Percentiles rank a stretch among this genome's conserved stretches.
Conservation (phyloP, 2,113 vertebrate species). For the Oostethus manadensis region DNA sequence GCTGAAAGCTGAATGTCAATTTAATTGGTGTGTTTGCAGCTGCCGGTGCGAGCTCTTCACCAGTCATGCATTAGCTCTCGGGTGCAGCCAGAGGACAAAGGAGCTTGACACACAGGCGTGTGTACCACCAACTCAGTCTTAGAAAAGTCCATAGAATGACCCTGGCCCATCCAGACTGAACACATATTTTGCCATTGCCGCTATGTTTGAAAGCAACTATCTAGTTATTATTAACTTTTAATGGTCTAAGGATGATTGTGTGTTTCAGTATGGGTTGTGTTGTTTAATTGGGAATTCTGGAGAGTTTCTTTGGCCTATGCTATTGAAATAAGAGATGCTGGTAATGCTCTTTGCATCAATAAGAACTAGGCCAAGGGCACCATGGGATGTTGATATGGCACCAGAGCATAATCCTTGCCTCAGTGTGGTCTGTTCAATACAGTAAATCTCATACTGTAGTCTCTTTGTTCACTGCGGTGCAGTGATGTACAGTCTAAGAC, state of each 20-base stretch:
- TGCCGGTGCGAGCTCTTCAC: constrained; percentile 21
- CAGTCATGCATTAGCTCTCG: constrained; percentile 58
- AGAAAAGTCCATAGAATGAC: constrained; percentile 2
- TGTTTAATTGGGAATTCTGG: constrained; percentile 2
- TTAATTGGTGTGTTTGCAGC: constrained; percentile 60
- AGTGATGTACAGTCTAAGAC: constrained; percentile 27
- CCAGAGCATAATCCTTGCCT: constrained; percentile 8
- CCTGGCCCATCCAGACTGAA: background rate
- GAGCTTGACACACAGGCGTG: constrained; percentile 54
- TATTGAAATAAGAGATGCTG: constrained; percentile 16
- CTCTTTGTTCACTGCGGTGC: constrained; percentile 47
- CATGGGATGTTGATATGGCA: constrained; percentile 14
- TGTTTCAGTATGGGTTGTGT: constrained; percentile 12
- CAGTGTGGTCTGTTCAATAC: constrained; percentile 1
- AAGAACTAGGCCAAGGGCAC: constrained; percentile 14
- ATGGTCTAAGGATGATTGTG: constrained; percentile 24
- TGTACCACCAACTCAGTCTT: constrained; percentile 39
- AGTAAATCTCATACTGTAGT: constrained; percentile 32
- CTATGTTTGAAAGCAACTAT: background rate
- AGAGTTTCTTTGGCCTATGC: background rate
- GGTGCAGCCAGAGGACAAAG: constrained; percentile 55
- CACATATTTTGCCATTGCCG: background rate
- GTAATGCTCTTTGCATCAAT: constrained; percentile 27
- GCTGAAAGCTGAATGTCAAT: constrained; percentile 52
- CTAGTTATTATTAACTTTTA: constrained; percentile 20